Conservation (phyloP, 1,140 invertebrate species). For the Calycopis cecrops region DNA sequence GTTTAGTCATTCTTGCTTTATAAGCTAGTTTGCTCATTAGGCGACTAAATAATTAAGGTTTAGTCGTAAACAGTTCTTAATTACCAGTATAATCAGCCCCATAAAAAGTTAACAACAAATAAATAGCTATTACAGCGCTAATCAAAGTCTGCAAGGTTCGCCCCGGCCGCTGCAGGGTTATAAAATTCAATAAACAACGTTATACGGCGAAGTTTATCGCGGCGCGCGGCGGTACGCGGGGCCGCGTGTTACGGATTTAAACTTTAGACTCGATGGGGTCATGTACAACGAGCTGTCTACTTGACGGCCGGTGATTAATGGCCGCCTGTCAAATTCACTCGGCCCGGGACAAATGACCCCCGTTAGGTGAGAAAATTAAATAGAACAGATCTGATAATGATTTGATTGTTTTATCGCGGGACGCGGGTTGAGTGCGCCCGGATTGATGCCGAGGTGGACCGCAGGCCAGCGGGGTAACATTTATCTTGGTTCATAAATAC, state of each 20-base stretch:
- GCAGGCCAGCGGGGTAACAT: no score
- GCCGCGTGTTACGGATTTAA: not conserved
- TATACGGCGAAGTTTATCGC: not conserved
- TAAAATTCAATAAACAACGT: constrained; percentile 9
- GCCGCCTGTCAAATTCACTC: constrained; percentile 6
- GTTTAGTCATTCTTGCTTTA: no score
- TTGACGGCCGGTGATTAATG: constrained; percentile 6
- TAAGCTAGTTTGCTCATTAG: no score
- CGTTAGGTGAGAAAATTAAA: constrained; percentile 8
- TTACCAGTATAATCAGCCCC: no score
- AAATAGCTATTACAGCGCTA: not conserved
- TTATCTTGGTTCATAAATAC: no score
- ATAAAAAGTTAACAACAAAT: not conserved
- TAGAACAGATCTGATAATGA: constrained; percentile 3
- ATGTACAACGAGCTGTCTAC: constrained; percentile 1
- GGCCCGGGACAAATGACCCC: constrained; percentile 5
- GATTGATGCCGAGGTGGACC: no score
- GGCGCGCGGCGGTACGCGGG: not conserved
- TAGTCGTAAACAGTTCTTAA: no score
- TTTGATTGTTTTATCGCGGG: constrained; percentile 8
- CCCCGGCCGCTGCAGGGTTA: not conserved
- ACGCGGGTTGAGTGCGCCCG: not conserved
- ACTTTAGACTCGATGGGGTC: constrained; percentile 9
- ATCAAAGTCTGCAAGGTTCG: not conserved
- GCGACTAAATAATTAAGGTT: no score